These are phyloP conservation scores for Coelinius sp. DNA, from an alignment of 2,888 invertebrate species.

Conservation along the genomic window DNA sequence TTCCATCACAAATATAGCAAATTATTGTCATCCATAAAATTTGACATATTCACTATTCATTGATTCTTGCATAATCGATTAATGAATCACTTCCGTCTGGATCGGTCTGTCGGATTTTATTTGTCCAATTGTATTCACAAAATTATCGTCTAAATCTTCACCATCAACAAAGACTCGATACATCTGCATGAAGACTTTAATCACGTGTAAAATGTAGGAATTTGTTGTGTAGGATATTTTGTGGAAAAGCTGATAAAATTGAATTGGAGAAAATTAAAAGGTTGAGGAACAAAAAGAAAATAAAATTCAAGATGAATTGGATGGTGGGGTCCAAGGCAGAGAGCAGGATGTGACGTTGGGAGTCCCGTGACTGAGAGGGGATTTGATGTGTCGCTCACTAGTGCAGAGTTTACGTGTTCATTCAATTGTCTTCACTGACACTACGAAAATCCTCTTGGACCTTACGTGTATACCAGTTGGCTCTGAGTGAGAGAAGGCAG, in stretches of 20 bases:
- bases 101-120: background rate
- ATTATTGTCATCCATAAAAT: background rate
- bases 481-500: conserved; percentile 49
- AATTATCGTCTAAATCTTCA: background rate
- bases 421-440: conserved; percentile 65
- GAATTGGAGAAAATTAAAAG: background rate
- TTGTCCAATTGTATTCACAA: background rate
- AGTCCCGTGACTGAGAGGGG: conserved; percentile 53
- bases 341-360: conserved; percentile 68
- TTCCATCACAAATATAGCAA: background rate
- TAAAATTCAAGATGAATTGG: conserved; percentile 5
- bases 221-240: background rate
- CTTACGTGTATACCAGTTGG: background rate
- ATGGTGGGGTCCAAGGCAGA: conserved; percentile 55
- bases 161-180: background rate
- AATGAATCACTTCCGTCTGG: background rate
- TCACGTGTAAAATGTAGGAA: background rate
- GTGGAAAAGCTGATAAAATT: conserved; percentile 3
- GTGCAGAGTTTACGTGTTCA: conserved; percentile 43
- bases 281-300: background rate
- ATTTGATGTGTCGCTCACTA: conserved; percentile 50
- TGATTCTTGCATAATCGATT: background rate
- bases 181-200: background rate
- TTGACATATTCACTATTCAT: background rate
- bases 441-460: conserved; percentile 34